Conservation (phyloP, 2,888 invertebrate species). For the Ypsolopha sequella region DNA sequence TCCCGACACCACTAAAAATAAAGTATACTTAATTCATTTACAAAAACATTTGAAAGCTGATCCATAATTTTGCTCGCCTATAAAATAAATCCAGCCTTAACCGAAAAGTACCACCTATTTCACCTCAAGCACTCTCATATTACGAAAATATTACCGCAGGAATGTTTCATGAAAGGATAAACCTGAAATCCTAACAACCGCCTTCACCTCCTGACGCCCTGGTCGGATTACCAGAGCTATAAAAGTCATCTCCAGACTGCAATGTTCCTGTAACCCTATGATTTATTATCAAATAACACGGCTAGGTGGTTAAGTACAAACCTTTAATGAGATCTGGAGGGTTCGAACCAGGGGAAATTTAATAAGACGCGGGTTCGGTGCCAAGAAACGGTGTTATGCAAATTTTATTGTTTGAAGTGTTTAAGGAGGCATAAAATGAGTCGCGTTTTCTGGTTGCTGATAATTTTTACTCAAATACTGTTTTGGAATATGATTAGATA, state of each 20-base stretch:
- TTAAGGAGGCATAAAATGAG: conserved; percentile 16
- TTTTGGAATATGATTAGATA: too few species aligned
- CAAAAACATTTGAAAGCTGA: too few species aligned
- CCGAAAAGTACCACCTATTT: too few species aligned
- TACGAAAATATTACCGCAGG: too few species aligned
- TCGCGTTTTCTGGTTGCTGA: too few species aligned
- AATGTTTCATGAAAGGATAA: too few species aligned
- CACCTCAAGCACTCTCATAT: too few species aligned
- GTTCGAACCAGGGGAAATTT: conserved; percentile 48
- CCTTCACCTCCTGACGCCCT: neutral
- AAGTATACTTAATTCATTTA: too few species aligned
- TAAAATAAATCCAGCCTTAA: too few species aligned
- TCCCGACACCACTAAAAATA: too few species aligned
- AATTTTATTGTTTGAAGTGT: conserved; percentile 65
- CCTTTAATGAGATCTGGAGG: conserved; percentile 67
- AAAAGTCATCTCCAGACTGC: conserved; percentile 39
- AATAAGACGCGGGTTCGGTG: conserved; percentile 60
- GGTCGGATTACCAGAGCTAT: conserved; percentile 27
- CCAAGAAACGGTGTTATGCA: conserved; percentile 66
- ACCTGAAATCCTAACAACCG: neutral
- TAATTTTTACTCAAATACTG: too few species aligned
- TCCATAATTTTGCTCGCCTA: too few species aligned
- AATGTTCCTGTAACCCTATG: conserved; percentile 33
- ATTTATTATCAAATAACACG: conserved; percentile 57
- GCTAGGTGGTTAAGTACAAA: conserved; percentile 64